Evolutionary conservation across 2,888 invertebrate species (phyloP), one percentile per base, ranked within the genome.

Genomic region (Mythimna pallens): DNA sequence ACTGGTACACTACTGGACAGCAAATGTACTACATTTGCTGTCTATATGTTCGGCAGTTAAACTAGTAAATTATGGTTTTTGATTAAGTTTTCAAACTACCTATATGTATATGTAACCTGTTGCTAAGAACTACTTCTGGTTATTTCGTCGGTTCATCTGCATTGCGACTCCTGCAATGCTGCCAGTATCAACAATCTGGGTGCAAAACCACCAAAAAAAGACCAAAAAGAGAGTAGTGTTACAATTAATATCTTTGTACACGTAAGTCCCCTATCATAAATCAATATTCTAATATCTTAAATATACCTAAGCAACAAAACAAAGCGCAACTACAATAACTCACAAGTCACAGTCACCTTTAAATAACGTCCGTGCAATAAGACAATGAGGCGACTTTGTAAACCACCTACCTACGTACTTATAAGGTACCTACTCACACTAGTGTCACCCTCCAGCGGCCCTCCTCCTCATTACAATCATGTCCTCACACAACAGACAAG

Each of bases 401-500:
- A 54, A 54, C 57, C 20, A 10, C 43, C 40, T 43, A 52, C 74
- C 40, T 54, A 40, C 69, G 22, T 47, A 62, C n/a, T 62, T 22
- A 63, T n/a, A 30, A 36, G 25, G 52, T 62, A 59, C 36, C 34
- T 36, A 30, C 62, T n/a, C 20, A 12, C 52, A 20, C 50, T n/a
- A n/a, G n/a, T 12, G 55, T 30, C 59, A 55, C 47, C 61, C 76
- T 58, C 58, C 43, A 22, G 34, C 40, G 78, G 70, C 66, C 58
- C 74, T 65, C 69, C 74, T 67, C 61, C 67, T 74, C 74, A 70
- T 68, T 70, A 78, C 79, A 57, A 57, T 50, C 73, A 55, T 43
- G 66, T 74, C 78, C 67, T 73, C 59, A 66, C 65, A 78, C 70
- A 81, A 82, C 82, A 82, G 82, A 81, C 78, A 75, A 76, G 81